Base-by-base conservation (phyloP, 2,888 invertebrate genomes). In the Chloromyia formosa region DNA sequence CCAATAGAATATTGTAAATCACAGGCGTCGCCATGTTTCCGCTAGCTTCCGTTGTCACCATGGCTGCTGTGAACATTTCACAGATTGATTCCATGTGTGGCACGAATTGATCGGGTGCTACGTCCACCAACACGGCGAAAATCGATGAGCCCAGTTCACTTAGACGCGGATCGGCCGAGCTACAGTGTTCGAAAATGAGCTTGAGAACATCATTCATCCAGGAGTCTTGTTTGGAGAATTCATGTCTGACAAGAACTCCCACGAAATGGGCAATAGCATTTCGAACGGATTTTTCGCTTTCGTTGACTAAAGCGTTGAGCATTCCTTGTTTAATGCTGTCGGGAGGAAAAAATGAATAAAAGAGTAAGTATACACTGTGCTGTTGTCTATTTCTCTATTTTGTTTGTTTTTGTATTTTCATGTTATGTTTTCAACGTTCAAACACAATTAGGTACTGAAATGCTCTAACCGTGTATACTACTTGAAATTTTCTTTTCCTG, bases 221-320 rank as follows among this genome's bases (percentile, higher is more conserved):
- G 16, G 82, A 79, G 74, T 83, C 83, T 27, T 82, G 81, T 69
- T 87, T 87, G 0, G 89, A 87, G 78, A 92, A 87, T 83, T 93
- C 93, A 82, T 93, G 92, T 78, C 91, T 92, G 14, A 92, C 90
- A 74, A 93, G 86, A 0, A 89, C 88, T 23, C 91, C 93, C 78
- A 93, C 88, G 76, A 93, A 87, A 82, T 92, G 91, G 1, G 91
- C 91, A 78, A 94, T 89, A 0, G 91, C 87, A 83, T 89, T 91
- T 79, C 90, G 89, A 0, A 93, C 93, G 74, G 85, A 84, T 81
- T 89, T 90, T 78, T 90, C 90, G 74, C 87, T 86, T 81, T 92
- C 92, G 68, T 85, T 86, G 14, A 90, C 83, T 53, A 92, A 82
- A 22, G 90, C 89, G 85, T 90, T 87, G 1, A 90, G 80, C 84